A percentile compares a stretch with the other conserved stretches of the same genome.
Conservation (phyloP, 2,797 vertebrate species). For the Lagorchestes hirsutus region DNA sequence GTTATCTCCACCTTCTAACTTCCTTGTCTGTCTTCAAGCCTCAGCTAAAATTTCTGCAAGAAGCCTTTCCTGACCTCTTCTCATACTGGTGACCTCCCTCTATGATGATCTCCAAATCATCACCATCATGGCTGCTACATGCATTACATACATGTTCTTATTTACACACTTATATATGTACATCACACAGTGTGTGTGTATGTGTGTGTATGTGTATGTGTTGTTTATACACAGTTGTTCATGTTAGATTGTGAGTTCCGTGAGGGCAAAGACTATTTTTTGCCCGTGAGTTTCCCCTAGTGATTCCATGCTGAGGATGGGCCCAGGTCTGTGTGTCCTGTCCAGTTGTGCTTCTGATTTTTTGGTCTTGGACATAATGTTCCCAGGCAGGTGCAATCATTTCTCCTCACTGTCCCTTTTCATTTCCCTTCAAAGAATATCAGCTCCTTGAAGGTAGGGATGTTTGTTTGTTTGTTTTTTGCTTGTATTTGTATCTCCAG, state of each 20-base stretch:
- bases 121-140: neutral
- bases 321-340: neutral
- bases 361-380: neutral
- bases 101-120: neutral
- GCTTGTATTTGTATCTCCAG: neutral
- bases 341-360: neutral
- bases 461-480: neutral
- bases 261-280: neutral
- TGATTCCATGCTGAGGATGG: neutral
- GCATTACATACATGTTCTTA: neutral
- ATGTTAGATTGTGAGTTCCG: neutral
- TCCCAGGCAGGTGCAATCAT: neutral
- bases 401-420: neutral
- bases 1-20: neutral
- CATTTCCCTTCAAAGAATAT: neutral
- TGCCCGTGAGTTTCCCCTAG: no score
- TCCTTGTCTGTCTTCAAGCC: neutral
- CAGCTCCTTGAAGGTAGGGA: neutral
- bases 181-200: no score
- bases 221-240: neutral
- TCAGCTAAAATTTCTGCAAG: neutral
- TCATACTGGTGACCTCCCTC: neutral
- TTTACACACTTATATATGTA: neutral
- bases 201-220: no score
- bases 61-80: neutral